phyloP scores from a whole-genome alignment of 1,140 invertebrate species.

The Drosophila burlai region DNA sequence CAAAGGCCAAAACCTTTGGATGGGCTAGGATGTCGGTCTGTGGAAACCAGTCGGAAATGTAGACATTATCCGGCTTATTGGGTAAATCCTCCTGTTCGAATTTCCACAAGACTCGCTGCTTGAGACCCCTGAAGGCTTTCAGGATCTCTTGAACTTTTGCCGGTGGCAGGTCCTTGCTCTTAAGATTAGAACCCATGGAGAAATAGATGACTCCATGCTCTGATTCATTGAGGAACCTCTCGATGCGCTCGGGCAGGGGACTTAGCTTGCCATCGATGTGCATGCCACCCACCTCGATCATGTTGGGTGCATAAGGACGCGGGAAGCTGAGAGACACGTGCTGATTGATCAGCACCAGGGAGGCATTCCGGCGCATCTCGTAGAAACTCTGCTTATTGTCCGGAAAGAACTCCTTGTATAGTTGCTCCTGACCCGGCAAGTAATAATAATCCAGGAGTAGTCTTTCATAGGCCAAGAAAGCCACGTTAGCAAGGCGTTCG shows the following conservation, averaged over 20 bases:
- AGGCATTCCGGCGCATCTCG: slow-evolving; percentile 85
- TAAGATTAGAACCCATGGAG: slow-evolving; percentile 85
- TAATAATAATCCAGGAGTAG: slow-evolving; percentile 62
- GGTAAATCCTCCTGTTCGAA: slow-evolving; percentile 86
- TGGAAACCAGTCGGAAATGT: slow-evolving; percentile 87
- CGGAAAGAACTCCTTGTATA: slow-evolving; percentile 73
- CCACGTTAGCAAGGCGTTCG: slow-evolving; percentile 77
- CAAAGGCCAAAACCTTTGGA: slow-evolving; percentile 87
- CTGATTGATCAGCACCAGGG: slow-evolving; percentile 86
- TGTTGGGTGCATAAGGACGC: slow-evolving; percentile 84
- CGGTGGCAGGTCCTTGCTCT: slow-evolving; percentile 71
- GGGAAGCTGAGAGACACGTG: slow-evolving; percentile 85
- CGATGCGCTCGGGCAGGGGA: slow-evolving; percentile 69
- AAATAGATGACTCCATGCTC: slow-evolving; percentile 87
- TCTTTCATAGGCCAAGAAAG: slow-evolving; percentile 48
- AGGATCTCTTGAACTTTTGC: slow-evolving; percentile 85
- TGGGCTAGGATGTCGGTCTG: slow-evolving; percentile 88
- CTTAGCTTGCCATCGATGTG: slow-evolving; percentile 79
- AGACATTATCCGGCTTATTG: slow-evolving; percentile 86
- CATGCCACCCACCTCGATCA: slow-evolving; percentile 86
- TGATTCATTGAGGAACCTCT: slow-evolving; percentile 81
- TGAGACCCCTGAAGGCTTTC: slow-evolving; percentile 85
- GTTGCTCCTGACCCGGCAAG: slow-evolving; percentile 60
- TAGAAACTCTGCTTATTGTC: slow-evolving; percentile 35
- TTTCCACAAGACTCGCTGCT: slow-evolving; percentile 88